phyloP scores from a whole-genome alignment of 2,888 invertebrate genomes.

The Ptilodon capucinus region DNA sequence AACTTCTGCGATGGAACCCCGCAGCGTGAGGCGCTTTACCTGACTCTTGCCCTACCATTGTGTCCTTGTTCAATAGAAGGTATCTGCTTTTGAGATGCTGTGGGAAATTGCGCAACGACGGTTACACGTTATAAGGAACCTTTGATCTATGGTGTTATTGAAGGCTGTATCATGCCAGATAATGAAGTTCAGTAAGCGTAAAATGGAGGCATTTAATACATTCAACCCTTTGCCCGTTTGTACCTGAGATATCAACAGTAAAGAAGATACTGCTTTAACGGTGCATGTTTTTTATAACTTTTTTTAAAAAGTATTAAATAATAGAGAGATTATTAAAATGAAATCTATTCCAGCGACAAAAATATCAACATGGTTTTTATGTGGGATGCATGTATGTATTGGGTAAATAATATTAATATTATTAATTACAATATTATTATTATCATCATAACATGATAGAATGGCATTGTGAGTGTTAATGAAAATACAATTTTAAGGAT shows the following conservation, averaged over 20 bases:
- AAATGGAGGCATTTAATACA: conserved; percentile 44
- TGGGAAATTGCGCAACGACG: conserved; percentile 79
- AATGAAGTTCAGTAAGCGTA: conserved; percentile 48
- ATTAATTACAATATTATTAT: background rate
- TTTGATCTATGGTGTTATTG: conserved; percentile 53
- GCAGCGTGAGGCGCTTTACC: conserved; percentile 75
- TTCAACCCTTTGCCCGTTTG: conserved; percentile 54
- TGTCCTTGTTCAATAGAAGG: conserved; percentile 69
- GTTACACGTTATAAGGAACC: conserved; percentile 53
- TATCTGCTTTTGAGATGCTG: conserved; percentile 74
- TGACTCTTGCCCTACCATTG: conserved; percentile 81
- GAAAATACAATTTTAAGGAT: background rate
- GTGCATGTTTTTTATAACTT: background rate
- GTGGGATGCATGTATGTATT: too few species aligned
- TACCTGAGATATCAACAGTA: conserved; percentile 46
- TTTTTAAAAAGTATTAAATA: too few species aligned
- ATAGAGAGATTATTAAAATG: too few species aligned
- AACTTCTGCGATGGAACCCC: conserved; percentile 76
- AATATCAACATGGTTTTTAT: background rate
- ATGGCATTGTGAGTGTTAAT: background rate
- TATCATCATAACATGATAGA: background rate
- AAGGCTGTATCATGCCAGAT: conserved; percentile 54
- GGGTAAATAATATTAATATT: too few species aligned
- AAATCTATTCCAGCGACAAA: too few species aligned
- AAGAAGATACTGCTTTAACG: conserved; percentile 26